Evolutionary conservation across 2,113 vertebrate species (phyloP), one percentile per base, ranked within the genome.

Genomic region (Tetraodon nigroviridis): DNA sequence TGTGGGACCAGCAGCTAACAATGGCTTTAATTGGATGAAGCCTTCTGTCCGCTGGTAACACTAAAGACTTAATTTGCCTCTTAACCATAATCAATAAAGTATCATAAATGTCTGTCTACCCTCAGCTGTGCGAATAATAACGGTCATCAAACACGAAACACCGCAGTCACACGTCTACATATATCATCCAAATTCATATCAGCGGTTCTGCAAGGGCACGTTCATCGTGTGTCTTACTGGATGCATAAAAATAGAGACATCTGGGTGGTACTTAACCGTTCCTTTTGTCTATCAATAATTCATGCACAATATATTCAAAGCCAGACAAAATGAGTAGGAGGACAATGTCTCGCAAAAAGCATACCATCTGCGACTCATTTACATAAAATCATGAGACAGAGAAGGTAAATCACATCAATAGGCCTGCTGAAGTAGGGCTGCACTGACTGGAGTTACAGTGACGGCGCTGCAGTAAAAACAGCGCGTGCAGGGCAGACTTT

Each of bases 241-340:
- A 27, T 48, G 44, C 40, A 52, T 53, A 55, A 56, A 42, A 64
- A 21, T 16, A 61, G 18, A 32, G 5, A 17, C 29, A 71, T 63
- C 12, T 18, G 16, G 40, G 21, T 29, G 64, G 37, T 40, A 64
- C 47, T 67, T 37, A 44, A 29, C 14, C 37, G 42, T 14, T 1
- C 40, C 61, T 66, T 58, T 55, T 51, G 16, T 19, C 32, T 29
- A 72, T 80, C 58, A 51, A 72, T 75, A 67, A 68, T 76, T 76
- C 51, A 73, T 62, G 19, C 13, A 18, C 48, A 71, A 29, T 47
- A 58, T 65, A 65, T 68, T 76, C 24, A 75, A 57, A 67, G 49
- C 37, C 6, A 52, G 50, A 48, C 27, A 68, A 47, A 40, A 13
- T 15, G 22, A 63, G 17, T 32, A 55, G 18, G 48, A 55, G 17